phyloP scores from a whole-genome alignment of 1,140 invertebrate genomes.

The Nasonia vitripennis region DNA sequence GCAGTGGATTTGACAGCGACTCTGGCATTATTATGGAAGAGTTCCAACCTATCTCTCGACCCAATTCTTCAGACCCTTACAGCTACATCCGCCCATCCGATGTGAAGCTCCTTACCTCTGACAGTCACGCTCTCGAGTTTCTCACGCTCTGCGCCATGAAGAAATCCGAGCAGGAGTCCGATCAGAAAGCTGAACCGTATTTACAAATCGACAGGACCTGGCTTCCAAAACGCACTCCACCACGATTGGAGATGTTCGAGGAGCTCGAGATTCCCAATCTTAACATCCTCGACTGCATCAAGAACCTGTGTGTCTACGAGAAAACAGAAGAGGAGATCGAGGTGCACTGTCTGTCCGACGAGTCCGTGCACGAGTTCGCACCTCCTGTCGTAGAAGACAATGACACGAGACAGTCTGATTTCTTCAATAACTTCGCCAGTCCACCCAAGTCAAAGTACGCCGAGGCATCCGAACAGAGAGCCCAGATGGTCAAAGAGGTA shows the following conservation, averaged over 20 bases:
- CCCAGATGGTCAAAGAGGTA: not conserved
- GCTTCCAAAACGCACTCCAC: constrained; percentile 46
- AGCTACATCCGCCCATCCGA: constrained; percentile 40
- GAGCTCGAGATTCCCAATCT: constrained; percentile 60
- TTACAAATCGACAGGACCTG: constrained; percentile 56
- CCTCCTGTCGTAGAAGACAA: not conserved
- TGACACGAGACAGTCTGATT: not conserved
- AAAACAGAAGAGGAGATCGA: not conserved
- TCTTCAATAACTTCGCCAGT: not conserved
- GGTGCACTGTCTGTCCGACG: not conserved
- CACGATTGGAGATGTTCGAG: constrained; percentile 54
- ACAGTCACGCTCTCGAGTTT: constrained; percentile 67
- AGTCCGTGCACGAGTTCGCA: not conserved
- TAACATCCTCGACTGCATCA: constrained; percentile 55
- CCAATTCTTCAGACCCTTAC: not conserved
- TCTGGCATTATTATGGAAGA: constrained; percentile 36
- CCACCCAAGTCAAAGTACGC: constrained; percentile 15
- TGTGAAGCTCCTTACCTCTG: constrained; percentile 65
- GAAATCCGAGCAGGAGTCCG: constrained; percentile 57
- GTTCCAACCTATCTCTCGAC: not conserved
- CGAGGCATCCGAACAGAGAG: not conserved
- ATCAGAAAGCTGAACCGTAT: constrained; percentile 3
- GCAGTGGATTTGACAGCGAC: constrained; percentile 21
- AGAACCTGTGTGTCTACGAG: not conserved
- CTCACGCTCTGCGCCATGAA: constrained; percentile 66